These are phyloP conservation scores for Pseudopodoces humilis DNA, from an alignment of 2,113 vertebrate species.

Conservation along the genomic window DNA sequence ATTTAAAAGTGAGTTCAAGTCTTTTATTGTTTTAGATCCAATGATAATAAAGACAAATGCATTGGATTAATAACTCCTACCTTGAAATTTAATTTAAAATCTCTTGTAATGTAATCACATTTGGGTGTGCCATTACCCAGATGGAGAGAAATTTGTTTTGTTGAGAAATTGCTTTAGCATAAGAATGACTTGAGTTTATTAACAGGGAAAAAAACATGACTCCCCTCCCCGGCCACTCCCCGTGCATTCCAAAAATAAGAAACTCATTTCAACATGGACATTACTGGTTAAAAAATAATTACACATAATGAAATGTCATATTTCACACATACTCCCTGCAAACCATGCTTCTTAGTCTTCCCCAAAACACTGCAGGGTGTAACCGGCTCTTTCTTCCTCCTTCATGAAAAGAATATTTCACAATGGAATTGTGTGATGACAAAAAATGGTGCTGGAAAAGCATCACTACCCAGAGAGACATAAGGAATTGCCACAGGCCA, in stretches of 20 bases:
- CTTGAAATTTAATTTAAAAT: constrained; percentile 70
- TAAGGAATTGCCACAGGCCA: constrained; percentile 44
- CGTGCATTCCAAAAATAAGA: constrained; percentile 49
- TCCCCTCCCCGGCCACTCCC: constrained; percentile 2
- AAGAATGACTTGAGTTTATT: constrained; percentile 55
- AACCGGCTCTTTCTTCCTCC: constrained; percentile 39
- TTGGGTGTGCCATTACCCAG: constrained; percentile 66
- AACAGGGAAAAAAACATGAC: constrained; percentile 35
- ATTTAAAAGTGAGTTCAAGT: constrained; percentile 1
- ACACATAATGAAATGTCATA: constrained; percentile 56
- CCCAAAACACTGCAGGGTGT: constrained; percentile 54
- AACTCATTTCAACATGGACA: constrained; percentile 59
- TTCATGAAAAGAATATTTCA: constrained; percentile 55
- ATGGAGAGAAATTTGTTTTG: constrained; percentile 69
- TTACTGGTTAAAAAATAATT: constrained; percentile 63
- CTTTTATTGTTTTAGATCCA: constrained; percentile 53
- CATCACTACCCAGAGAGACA: constrained; percentile 31
- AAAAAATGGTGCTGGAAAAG: constrained; percentile 44
- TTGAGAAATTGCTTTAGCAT: constrained; percentile 68
- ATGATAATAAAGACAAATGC: constrained; percentile 59
- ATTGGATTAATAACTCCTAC: constrained; percentile 62
- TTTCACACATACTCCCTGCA: constrained; percentile 54
- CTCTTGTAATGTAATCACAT: constrained; percentile 66
- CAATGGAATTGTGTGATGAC: constrained; percentile 43
- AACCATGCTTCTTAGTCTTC: constrained; percentile 44